phyloP scores from a whole-genome alignment of 2,888 invertebrate genomes.

The Orthonychiurus folsomi region DNA sequence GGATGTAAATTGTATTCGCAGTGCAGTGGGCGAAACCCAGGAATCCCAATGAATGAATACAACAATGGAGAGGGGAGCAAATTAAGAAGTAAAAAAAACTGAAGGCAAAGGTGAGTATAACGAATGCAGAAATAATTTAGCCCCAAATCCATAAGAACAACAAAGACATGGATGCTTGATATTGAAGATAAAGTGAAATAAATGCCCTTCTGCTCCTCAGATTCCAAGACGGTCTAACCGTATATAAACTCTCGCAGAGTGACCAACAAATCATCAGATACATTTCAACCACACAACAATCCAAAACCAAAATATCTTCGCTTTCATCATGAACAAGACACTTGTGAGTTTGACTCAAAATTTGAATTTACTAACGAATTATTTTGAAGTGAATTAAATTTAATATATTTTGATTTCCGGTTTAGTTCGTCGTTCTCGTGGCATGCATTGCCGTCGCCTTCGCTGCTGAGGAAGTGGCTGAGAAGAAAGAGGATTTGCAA shows the following conservation, averaged over 20 bases:
- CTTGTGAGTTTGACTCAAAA: background rate
- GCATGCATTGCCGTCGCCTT: conserved; percentile 22
- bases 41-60: too few relatives aligned
- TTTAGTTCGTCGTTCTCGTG: too few relatives aligned
- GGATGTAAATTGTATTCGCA: too few relatives aligned
- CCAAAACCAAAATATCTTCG: background rate
- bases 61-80: background rate
- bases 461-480: conserved; percentile 17
- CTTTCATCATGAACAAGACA: background rate
- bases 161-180: background rate
- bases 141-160: background rate
- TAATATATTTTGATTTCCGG: conserved; percentile 15
- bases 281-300: background rate
- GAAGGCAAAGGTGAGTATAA: background rate
- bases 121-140: background rate
- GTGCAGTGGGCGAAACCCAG: too few relatives aligned
- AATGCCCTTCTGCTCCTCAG: background rate
- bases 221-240: background rate
- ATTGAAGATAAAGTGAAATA: background rate
- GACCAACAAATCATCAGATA: background rate
- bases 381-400: background rate
- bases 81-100: background rate
- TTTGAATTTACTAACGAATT: background rate
- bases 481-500: conserved; percentile 21
- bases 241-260: background rate